Conservation (phyloP, 2,113 vertebrate genomes). For the Callithrix jacchus region DNA sequence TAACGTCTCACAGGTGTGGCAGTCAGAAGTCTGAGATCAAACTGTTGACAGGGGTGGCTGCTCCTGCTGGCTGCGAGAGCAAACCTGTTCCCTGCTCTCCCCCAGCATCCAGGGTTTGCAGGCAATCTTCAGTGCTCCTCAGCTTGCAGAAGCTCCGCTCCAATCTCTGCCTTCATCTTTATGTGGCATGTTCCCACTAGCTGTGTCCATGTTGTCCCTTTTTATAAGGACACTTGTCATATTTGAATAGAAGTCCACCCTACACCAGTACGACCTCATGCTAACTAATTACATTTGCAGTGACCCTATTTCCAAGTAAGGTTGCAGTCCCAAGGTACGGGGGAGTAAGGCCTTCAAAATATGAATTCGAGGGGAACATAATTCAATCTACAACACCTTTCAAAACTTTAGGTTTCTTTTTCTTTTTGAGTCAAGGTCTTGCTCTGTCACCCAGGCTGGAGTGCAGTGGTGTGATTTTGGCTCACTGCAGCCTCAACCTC, state of each 20-base stretch:
- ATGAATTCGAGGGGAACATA: background rate
- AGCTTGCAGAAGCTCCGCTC: background rate
- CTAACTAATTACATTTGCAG: background rate
- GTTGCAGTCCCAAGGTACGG: background rate
- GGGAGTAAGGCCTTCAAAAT: background rate
- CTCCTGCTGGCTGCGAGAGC: background rate
- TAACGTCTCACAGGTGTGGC: background rate
- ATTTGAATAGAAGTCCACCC: background rate
- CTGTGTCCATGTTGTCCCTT: background rate
- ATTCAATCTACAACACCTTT: background rate
- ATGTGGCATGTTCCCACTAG: too few species aligned
- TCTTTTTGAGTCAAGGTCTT: too few species aligned
- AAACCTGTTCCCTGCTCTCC: fast-evolving
- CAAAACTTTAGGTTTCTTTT: background rate
- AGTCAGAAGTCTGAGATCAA: background rate
- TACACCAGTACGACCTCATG: background rate
- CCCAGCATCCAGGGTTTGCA: background rate
- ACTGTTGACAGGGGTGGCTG: background rate
- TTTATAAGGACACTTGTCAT: background rate
- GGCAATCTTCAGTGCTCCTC: fast-evolving
- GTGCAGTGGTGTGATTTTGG: too few species aligned
- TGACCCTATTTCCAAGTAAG: background rate
- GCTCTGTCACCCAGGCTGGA: too few species aligned
- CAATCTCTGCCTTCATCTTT: background rate
- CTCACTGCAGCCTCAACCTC: too few species aligned